Evolutionary conservation across 2,113 vertebrate species (phyloP).

Genomic region (Mesitornis unicolor): DNA sequence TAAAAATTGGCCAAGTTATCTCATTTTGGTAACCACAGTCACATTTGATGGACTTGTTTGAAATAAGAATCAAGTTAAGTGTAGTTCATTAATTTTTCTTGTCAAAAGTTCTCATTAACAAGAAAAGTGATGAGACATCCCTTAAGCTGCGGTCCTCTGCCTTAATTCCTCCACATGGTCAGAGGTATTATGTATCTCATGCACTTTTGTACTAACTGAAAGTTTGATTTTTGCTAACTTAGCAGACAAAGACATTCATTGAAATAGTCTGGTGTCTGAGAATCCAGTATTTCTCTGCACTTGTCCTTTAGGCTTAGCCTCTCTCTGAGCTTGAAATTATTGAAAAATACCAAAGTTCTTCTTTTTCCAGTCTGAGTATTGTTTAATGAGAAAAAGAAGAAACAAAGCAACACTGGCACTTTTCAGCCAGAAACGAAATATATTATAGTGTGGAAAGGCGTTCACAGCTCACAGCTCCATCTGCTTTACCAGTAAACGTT

Average conservation of each 20-base stretch:
- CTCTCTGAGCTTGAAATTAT: background rate
- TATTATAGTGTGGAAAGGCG: slow-evolving; percentile 20
- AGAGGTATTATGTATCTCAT: background rate
- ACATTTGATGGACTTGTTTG: background rate
- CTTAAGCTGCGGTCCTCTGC: background rate
- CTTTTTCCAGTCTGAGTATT: background rate
- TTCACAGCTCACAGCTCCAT: slow-evolving; percentile 53
- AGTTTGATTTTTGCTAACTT: background rate
- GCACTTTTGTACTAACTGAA: background rate
- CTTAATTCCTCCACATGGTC: background rate
- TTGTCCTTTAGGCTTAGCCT: background rate
- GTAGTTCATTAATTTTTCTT: background rate
- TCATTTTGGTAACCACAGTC: background rate
- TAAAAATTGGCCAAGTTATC: background rate
- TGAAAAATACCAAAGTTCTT: background rate
- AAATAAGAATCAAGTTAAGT: background rate
- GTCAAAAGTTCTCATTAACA: background rate
- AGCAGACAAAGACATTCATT: background rate
- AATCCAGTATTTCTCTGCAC: background rate
- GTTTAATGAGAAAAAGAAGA: slow-evolving; percentile 60
- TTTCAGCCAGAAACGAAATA: slow-evolving; percentile 51
- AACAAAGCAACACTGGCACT: slow-evolving; percentile 35
- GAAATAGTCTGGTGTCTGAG: background rate
- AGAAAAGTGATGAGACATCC: background rate
- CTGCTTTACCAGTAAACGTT: slow-evolving; percentile 62